A percentile compares a stretch with the other conserved stretches of the same genome.
These are phyloP conservation scores for Tamias sibiricus DNA, from an alignment of 2,113 vertebrate genomes.

Conservation along the genomic window DNA sequence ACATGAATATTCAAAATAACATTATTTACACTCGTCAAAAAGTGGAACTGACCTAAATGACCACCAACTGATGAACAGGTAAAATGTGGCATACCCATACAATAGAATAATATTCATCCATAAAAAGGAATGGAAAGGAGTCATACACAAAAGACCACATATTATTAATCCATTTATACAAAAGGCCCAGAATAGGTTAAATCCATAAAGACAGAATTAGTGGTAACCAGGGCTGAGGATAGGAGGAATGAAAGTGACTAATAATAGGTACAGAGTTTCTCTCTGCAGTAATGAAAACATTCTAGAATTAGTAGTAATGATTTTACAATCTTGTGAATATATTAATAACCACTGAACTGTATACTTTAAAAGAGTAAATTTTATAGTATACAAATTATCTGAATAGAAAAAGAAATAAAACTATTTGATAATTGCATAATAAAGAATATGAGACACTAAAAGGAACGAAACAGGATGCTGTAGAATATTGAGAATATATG, in stretches of 20 bases:
- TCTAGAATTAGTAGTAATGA: slow-evolving; percentile 40
- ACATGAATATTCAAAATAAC: not conserved
- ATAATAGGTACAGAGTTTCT: not conserved
- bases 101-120: slow-evolving; percentile 17
- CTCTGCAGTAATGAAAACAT: not conserved
- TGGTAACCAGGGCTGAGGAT: not conserved
- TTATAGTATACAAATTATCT: slow-evolving; percentile 31
- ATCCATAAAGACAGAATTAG: not conserved
- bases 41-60: not conserved
- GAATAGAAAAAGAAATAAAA: slow-evolving; percentile 42
- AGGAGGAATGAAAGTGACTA: not conserved
- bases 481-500: slow-evolving; percentile 25
- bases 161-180: not conserved
- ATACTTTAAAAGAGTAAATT: slow-evolving; percentile 23
- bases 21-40: not conserved
- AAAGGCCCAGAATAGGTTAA: not conserved
- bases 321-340: not conserved
- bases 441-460: slow-evolving; percentile 33
- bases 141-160: slow-evolving; percentile 15
- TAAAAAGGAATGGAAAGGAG: slow-evolving; percentile 16
- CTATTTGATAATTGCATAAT: not conserved
- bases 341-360: not conserved
- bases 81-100: not conserved
- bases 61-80: not conserved
- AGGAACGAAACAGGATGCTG: slow-evolving; percentile 38